These are phyloP conservation scores for Caenorhabditis sulstoni DNA, from an alignment of 2,888 invertebrate species.

Conservation along the genomic window DNA sequence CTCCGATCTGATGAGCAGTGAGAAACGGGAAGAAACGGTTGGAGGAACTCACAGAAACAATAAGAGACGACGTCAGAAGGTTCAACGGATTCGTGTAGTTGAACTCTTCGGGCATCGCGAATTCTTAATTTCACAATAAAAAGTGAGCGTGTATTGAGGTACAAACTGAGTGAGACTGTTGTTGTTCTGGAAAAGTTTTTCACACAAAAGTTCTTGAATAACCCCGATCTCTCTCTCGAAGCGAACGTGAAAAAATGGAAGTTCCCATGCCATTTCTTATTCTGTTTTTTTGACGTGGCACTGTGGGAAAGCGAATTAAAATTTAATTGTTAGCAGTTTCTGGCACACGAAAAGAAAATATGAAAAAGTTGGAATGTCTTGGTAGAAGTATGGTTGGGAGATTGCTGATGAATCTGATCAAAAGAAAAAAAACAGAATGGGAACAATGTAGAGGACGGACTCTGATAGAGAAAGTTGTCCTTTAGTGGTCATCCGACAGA, in stretches of 20 bases:
- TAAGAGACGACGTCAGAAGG: constrained; percentile 11
- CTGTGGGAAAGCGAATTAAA: constrained; percentile 7
- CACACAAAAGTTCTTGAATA: background rate
- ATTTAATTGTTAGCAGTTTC: background rate
- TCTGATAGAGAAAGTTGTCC: too few species aligned
- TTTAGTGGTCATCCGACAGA: constrained; percentile 35
- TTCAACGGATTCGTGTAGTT: constrained; percentile 34
- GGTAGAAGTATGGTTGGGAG: too few species aligned
- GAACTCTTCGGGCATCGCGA: constrained; percentile 4
- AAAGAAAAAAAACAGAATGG: background rate
- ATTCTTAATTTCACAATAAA: too few species aligned
- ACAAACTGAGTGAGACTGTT: too few species aligned
- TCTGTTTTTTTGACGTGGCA: constrained; percentile 18
- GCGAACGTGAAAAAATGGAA: constrained; percentile 18
- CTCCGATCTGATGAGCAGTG: constrained; percentile 29
- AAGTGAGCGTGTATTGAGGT: too few species aligned
- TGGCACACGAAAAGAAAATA: background rate
- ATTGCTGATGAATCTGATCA: too few species aligned
- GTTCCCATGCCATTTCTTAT: constrained; percentile 19
- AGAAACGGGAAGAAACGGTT: too few species aligned
- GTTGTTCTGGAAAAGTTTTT: too few species aligned
- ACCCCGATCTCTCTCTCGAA: background rate
- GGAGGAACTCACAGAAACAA: constrained; percentile 13
- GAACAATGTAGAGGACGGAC: too few species aligned
- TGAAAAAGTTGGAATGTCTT: background rate